These are phyloP conservation scores for Diglossa cyanea DNA, from an alignment of 2,797 vertebrate species.

Conservation along the genomic window DNA sequence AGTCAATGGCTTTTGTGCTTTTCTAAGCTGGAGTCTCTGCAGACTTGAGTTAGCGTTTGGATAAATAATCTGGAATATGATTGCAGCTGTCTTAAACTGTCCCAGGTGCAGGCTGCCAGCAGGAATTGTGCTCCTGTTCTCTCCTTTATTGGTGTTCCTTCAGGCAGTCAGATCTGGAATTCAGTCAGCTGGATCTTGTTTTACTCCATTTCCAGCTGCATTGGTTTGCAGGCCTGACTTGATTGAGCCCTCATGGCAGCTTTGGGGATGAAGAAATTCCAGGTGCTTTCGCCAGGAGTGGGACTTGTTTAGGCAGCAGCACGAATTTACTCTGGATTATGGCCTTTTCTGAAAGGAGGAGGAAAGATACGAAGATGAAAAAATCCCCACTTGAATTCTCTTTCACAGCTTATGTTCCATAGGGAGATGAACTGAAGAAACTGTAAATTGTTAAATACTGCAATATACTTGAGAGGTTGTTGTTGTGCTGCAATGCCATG, in stretches of 20 bases:
- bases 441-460: neutral
- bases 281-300: neutral
- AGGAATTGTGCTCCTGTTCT: neutral
- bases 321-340: neutral
- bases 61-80: neutral
- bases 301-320: neutral
- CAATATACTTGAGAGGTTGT: neutral
- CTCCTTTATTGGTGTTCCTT: neutral
- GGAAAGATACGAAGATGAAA: accelerated
- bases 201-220: neutral
- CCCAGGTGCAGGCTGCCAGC: neutral
- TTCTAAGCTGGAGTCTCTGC: neutral
- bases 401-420: accelerated
- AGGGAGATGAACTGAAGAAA: neutral
- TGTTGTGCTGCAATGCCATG: accelerated
- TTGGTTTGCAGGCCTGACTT: neutral
- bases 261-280: neutral
- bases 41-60: neutral
- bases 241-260: neutral
- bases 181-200: neutral
- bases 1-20: neutral
- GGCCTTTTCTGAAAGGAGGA: neutral
- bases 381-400: neutral
- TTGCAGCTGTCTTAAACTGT: neutral
- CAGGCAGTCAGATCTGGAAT: neutral